Evolutionary conservation across 2,797 vertebrate species (phyloP).

Genomic region (Fundulus diaphanus): DNA sequence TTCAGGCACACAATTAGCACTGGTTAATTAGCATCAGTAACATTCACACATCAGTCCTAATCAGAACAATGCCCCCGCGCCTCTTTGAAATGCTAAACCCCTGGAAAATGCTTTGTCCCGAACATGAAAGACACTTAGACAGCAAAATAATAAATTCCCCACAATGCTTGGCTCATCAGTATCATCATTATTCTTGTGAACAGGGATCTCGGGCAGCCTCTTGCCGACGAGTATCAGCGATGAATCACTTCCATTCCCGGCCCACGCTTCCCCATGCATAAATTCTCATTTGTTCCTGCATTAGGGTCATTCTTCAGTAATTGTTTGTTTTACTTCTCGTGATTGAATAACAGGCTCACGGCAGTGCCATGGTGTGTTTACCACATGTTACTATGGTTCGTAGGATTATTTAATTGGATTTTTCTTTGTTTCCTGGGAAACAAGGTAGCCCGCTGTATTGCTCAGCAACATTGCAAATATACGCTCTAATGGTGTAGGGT

Average conservation of each 20-base stretch:
- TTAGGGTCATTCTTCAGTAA: slow-evolving; percentile 76
- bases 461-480: slow-evolving; percentile 56
- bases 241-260: slow-evolving; percentile 57
- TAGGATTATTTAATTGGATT: slow-evolving; percentile 74
- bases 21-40: slow-evolving; percentile 72
- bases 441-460: slow-evolving; percentile 70
- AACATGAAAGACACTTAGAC: slow-evolving; percentile 73
- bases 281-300: slow-evolving; percentile 73
- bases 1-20: slow-evolving; percentile 68
- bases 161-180: slow-evolving; percentile 71
- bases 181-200: slow-evolving; percentile 69
- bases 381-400: slow-evolving; percentile 77
- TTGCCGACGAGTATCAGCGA: slow-evolving; percentile 48
- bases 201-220: slow-evolving; percentile 57
- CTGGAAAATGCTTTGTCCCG: slow-evolving; percentile 72
- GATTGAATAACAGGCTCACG: slow-evolving; percentile 73
- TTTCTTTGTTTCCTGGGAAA: slow-evolving; percentile 73
- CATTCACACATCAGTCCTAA: slow-evolving; percentile 70
- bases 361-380: slow-evolving; percentile 69
- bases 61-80: slow-evolving; percentile 55
- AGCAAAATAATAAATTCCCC: slow-evolving; percentile 70
- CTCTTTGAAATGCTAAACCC: slow-evolving; percentile 82
- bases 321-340: slow-evolving; percentile 78
- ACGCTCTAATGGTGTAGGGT: neutral
- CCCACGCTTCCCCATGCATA: slow-evolving; percentile 69